Evolutionary conservation across 1,140 invertebrate genomes (phyloP).

Genomic region (Caenorhabditis remanei): DNA sequence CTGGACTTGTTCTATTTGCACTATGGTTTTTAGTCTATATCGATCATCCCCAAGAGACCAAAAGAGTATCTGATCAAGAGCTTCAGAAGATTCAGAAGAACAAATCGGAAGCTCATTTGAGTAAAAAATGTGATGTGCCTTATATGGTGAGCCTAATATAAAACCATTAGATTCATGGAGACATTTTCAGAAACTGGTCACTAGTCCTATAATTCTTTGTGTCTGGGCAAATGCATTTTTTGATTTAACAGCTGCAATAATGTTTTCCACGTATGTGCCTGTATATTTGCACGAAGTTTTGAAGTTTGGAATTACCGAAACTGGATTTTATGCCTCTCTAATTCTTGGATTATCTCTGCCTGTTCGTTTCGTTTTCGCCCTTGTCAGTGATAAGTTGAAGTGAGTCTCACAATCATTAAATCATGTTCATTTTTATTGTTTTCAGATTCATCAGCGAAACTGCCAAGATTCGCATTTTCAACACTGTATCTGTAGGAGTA

Average conservation of each 20-base stretch:
- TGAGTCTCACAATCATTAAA: not conserved
- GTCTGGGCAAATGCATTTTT: slow-evolving; percentile 54
- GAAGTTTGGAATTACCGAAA: slow-evolving; percentile 11
- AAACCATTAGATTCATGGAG: not conserved
- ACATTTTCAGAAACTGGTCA: slow-evolving; percentile 31
- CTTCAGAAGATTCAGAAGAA: slow-evolving; percentile 51
- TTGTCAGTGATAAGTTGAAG: slow-evolving; percentile 56
- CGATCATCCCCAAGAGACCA: slow-evolving; percentile 37
- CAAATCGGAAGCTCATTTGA: slow-evolving; percentile 43
- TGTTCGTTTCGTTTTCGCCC: not conserved
- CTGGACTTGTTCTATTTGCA: slow-evolving; percentile 37
- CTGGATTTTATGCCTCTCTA: slow-evolving; percentile 9
- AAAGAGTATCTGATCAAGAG: slow-evolving; percentile 14
- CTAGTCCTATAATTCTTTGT: slow-evolving; percentile 49
- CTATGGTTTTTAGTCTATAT: slow-evolving; percentile 51
- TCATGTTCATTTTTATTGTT: too few relatives aligned
- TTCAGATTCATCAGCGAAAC: slow-evolving; percentile 32
- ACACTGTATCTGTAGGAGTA: slow-evolving; percentile 39
- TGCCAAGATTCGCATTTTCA: slow-evolving; percentile 50
- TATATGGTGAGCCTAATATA: slow-evolving; percentile 23
- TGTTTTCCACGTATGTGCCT: slow-evolving; percentile 49
- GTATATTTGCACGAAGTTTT: slow-evolving; percentile 47
- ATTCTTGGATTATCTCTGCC: slow-evolving; percentile 20
- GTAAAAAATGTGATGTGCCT: slow-evolving; percentile 25
- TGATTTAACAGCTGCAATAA: slow-evolving; percentile 42